Conservation (phyloP, 2,888 invertebrate genomes). For the Apodemia hepburni region DNA sequence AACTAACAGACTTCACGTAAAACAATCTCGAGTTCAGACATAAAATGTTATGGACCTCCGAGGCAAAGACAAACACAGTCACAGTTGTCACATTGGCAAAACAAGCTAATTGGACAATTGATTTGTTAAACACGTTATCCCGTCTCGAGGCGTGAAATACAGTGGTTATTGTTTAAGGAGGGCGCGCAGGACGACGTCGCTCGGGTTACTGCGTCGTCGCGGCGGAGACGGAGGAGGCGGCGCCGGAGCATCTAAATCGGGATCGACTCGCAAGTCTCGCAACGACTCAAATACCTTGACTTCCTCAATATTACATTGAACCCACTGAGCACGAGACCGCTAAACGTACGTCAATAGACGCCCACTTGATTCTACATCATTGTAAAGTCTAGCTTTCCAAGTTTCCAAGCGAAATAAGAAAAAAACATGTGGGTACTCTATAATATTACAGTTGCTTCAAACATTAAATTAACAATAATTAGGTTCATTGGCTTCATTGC, state of each 20-base stretch:
- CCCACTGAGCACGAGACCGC: conserved; percentile 69
- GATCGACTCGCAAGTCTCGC: conserved; percentile 76
- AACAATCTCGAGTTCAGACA: conserved; percentile 22
- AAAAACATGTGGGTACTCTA: neutral
- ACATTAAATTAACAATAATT: neutral
- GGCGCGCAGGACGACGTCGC: conserved; percentile 71
- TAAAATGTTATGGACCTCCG: neutral
- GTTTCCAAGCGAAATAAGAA: conserved; percentile 24
- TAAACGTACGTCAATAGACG: conserved; percentile 73
- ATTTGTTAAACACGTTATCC: conserved; percentile 45
- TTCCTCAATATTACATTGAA: conserved; percentile 81
- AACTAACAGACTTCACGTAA: conserved; percentile 8
- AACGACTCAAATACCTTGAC: conserved; percentile 79
- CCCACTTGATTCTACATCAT: conserved; percentile 54
- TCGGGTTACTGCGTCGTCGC: conserved; percentile 75
- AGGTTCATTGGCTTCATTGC: neutral
- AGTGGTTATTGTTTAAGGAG: conserved; percentile 46
- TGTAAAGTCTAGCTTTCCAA: conserved; percentile 46
- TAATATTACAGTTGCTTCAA: neutral
- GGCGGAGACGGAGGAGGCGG: conserved; percentile 56
- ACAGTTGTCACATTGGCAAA: conserved; percentile 22
- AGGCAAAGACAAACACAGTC: conserved; percentile 21
- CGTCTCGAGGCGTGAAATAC: conserved; percentile 43
- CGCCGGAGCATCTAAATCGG: conserved; percentile 79
- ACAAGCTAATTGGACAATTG: conserved; percentile 37